These are phyloP conservation scores for Latheticus oryzae DNA, from an alignment of 2,888 invertebrate species.

Conservation along the genomic window DNA sequence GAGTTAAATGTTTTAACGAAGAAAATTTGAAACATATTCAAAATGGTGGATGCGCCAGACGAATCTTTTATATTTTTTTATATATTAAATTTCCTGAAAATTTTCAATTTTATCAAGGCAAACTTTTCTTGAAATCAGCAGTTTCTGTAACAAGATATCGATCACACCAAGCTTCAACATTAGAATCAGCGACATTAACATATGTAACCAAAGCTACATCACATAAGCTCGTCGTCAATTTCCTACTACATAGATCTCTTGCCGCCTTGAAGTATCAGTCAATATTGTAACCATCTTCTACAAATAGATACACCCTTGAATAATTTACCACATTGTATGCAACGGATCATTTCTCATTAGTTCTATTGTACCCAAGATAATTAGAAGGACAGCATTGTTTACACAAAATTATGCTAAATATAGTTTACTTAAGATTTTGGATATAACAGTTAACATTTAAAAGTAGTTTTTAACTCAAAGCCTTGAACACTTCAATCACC, in stretches of 20 bases:
- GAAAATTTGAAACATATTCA: no score
- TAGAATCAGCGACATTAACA: constrained; percentile 8
- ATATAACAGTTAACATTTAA: not conserved
- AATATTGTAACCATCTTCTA: constrained; percentile 9
- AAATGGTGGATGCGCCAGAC: no score
- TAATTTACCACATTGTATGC: constrained; percentile 23
- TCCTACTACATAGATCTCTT: constrained; percentile 15
- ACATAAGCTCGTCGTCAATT: constrained; percentile 6
- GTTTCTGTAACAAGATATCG: no score
- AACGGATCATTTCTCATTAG: constrained; percentile 24
- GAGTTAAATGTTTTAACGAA: no score
- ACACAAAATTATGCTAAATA: constrained; percentile 19
- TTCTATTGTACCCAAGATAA: constrained; percentile 14
- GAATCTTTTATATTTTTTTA: no score
- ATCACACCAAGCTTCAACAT: no score
- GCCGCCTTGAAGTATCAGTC: constrained; percentile 7
- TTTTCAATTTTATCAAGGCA: no score
- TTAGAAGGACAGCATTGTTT: constrained; percentile 21
- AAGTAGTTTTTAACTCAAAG: no score
- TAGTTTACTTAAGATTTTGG: constrained; percentile 9
- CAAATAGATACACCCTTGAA: constrained; percentile 20
- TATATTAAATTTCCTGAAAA: no score
- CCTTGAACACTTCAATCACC: no score
- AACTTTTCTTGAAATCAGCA: no score
- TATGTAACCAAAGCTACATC: constrained; percentile 1